These are phyloP conservation scores for Noctua janthe DNA, from an alignment of 2,888 invertebrate species.

Conservation along the genomic window DNA sequence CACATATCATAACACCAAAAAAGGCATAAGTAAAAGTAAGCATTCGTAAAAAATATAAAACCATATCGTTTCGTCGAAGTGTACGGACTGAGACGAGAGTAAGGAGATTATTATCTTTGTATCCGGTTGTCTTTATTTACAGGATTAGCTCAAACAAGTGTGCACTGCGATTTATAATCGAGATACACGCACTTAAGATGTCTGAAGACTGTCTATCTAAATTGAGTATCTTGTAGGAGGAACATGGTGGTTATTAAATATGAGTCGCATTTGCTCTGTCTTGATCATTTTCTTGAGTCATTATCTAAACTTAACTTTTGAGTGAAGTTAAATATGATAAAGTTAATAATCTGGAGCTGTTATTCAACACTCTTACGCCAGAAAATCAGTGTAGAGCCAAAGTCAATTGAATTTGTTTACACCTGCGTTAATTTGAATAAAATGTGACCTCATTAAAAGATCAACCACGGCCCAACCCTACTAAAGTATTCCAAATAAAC, in stretches of 20 bases:
- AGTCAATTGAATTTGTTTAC: background rate
- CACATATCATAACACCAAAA: constrained; percentile 18
- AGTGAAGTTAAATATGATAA: background rate
- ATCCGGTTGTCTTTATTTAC: constrained; percentile 59
- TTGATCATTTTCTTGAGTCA: constrained; percentile 1
- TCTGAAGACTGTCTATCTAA: constrained; percentile 41
- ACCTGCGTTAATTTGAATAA: background rate
- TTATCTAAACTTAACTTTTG: background rate
- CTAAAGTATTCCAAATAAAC: constrained; percentile 24
- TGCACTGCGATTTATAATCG: constrained; percentile 24
- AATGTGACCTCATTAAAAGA: background rate
- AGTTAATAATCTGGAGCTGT: background rate
- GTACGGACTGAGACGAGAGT: constrained; percentile 26
- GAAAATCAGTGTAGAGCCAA: background rate
- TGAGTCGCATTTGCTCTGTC: constrained; percentile 8
- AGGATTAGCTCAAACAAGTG: constrained; percentile 44
- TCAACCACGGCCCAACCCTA: constrained; percentile 1
- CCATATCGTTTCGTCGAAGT: constrained; percentile 41
- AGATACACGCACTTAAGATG: constrained; percentile 27
- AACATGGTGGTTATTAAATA: constrained; percentile 29
- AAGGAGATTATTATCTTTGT: constrained; percentile 51
- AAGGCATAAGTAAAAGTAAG: constrained; percentile 28
- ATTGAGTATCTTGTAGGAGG: constrained; percentile 25
- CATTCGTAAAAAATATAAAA: constrained; percentile 34
- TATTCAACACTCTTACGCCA: background rate